These are phyloP conservation scores for Cyaniris semiargus DNA, from an alignment of 2,888 invertebrate species.

Conservation along the genomic window DNA sequence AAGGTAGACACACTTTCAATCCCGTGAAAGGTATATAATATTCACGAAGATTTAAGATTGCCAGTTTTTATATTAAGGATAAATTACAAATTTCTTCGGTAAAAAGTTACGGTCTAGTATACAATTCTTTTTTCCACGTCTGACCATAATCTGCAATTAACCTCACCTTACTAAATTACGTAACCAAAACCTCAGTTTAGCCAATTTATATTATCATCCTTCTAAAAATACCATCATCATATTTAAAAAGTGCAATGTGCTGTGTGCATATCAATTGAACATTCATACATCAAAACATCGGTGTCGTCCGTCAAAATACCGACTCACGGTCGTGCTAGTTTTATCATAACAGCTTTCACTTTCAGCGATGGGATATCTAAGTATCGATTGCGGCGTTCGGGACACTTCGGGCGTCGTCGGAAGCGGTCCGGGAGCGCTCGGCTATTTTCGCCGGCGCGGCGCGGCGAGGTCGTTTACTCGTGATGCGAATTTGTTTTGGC, in stretches of 20 bases:
- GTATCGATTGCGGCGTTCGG: not conserved
- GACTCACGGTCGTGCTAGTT: conserved; percentile 10
- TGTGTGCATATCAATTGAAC: no score
- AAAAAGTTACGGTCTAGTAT: no score
- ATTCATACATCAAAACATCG: no score
- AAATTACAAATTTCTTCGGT: no score
- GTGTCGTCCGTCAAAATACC: not conserved
- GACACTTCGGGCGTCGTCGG: not conserved
- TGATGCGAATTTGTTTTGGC: conserved; percentile 15
- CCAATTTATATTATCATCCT: not conserved
- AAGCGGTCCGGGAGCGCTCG: not conserved
- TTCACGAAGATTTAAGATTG: no score
- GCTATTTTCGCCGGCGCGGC: no score
- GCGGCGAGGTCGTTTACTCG: conserved; percentile 16
- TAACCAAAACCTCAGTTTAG: not conserved
- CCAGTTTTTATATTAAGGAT: no score
- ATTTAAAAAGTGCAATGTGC: no score
- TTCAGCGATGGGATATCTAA: conserved; percentile 12
- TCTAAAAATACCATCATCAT: no score
- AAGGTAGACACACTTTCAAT: no score
- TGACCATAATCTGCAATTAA: not conserved
- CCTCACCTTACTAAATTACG: not conserved
- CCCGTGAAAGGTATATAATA: no score
- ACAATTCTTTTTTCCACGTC: not conserved
- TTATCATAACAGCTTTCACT: conserved; percentile 27